Evolutionary conservation across 1,140 invertebrate genomes (phyloP).

Genomic region (Amyelois transitella): DNA sequence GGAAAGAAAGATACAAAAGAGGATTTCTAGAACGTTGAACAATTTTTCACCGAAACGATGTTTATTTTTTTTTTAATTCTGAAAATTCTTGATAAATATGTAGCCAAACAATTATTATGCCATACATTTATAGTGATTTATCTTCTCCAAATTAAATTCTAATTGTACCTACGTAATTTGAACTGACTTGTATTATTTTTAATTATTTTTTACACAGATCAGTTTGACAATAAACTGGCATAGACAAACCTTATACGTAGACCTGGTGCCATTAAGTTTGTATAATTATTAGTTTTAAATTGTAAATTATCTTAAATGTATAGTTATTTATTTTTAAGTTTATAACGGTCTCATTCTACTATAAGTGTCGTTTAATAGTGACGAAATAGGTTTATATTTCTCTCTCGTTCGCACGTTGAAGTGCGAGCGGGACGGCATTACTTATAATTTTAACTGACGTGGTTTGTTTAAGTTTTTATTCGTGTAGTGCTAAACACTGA

Average conservation of each 20-base stretch:
- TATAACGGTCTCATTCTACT: constrained; percentile 6
- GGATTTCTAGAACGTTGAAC: no score
- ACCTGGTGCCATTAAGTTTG: constrained; percentile 37
- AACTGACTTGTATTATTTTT: no score
- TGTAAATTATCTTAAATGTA: constrained; percentile 42
- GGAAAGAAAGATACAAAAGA: no score
- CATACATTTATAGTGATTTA: no score
- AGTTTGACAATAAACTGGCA: no score
- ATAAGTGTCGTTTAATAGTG: not conserved
- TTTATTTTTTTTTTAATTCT: no score
- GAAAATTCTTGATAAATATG: no score
- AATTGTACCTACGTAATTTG: no score
- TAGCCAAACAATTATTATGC: no score
- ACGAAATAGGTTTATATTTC: not conserved
- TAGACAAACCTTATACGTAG: not conserved
- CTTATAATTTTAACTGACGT: not conserved
- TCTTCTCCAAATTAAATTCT: no score
- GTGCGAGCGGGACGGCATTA: not conserved
- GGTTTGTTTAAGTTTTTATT: not conserved
- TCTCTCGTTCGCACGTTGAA: not conserved
- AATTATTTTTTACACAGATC: no score
- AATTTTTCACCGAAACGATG: no score
- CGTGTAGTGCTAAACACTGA: not conserved
- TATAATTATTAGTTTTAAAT: constrained; percentile 27
- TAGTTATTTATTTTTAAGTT: constrained; percentile 44